phyloP scores from a whole-genome alignment of 2,888 invertebrate genomes.

The Cephus rjabovi region DNA sequence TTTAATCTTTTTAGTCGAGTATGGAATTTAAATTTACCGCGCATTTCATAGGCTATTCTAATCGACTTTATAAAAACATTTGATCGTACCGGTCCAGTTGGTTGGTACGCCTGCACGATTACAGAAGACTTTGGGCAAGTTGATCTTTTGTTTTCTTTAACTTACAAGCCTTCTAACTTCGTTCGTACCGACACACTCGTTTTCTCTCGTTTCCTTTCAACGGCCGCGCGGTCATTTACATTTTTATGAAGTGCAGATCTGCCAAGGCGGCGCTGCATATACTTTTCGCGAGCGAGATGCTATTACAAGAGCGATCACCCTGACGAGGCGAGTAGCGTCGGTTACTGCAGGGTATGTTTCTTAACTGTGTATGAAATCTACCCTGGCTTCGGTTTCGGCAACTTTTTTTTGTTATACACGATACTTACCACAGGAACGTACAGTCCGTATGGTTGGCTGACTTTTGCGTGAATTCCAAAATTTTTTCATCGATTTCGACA shows the following conservation, averaged over 20 bases:
- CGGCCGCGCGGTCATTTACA: background rate
- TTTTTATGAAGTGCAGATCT: conserved; percentile 8
- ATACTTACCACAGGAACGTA: background rate
- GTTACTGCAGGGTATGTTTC: background rate
- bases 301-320: background rate
- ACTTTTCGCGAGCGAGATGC: background rate
- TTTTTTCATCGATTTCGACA: background rate
- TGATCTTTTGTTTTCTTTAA: background rate
- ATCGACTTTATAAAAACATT: background rate
- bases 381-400: background rate
- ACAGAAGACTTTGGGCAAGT: background rate
- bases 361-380: background rate
- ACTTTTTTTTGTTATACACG: background rate
- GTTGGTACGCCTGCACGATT: background rate
- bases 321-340: background rate
- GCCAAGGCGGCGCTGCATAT: conserved; percentile 2
- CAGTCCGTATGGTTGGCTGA: background rate
- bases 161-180: background rate
- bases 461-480: background rate
- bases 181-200: background rate
- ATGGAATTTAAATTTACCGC: background rate
- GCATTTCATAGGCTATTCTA: background rate
- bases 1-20: background rate
- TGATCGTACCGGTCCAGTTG: background rate
- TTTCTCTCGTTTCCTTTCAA: background rate